Evolutionary conservation across 2,113 vertebrate species (phyloP).

Genomic region (Apistogramma diplotaenia): DNA sequence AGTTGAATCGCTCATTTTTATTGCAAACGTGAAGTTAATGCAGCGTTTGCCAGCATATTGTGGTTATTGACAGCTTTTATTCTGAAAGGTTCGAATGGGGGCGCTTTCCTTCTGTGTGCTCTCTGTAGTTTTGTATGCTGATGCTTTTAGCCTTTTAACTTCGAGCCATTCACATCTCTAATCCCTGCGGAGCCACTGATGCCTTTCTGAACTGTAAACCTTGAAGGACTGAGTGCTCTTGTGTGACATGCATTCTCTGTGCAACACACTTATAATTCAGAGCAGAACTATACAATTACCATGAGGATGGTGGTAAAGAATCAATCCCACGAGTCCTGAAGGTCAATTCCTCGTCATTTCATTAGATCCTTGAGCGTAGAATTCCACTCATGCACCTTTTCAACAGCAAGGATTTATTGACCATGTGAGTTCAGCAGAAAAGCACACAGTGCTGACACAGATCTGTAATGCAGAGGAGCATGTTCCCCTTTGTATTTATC

Average conservation of each 20-base stretch:
- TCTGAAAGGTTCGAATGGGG: neutral
- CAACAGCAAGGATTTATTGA: slow-evolving; percentile 54
- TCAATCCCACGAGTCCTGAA: slow-evolving; percentile 67
- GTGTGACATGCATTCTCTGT: slow-evolving; percentile 57
- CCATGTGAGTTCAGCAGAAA: slow-evolving; percentile 48
- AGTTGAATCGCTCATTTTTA: slow-evolving; percentile 9
- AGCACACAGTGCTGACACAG: slow-evolving; percentile 43
- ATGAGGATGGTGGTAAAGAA: slow-evolving; percentile 59
- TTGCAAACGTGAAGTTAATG: slow-evolving; percentile 21
- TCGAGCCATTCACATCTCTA: slow-evolving; percentile 38
- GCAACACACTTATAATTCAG: slow-evolving; percentile 64
- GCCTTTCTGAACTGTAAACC: slow-evolving; percentile 64
- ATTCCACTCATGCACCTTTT: slow-evolving; percentile 57
- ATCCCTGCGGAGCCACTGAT: slow-evolving; percentile 43
- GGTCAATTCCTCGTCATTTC: slow-evolving; percentile 67
- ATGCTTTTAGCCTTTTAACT: slow-evolving; percentile 50
- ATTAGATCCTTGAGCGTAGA: slow-evolving; percentile 54
- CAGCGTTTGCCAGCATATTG: neutral
- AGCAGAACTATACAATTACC: slow-evolving; percentile 64
- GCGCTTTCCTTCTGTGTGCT: neutral
- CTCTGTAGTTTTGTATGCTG: slow-evolving; percentile 32
- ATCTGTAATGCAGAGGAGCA: slow-evolving; percentile 50
- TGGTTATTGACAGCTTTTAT: slow-evolving; percentile 19
- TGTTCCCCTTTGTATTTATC: slow-evolving; percentile 25
- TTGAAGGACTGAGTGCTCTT: slow-evolving; percentile 60